A percentile compares a stretch with the other conserved stretches of the same genome.
These are phyloP conservation scores for Mus caroli DNA, from an alignment of 2,797 vertebrate species.

Conservation along the genomic window DNA sequence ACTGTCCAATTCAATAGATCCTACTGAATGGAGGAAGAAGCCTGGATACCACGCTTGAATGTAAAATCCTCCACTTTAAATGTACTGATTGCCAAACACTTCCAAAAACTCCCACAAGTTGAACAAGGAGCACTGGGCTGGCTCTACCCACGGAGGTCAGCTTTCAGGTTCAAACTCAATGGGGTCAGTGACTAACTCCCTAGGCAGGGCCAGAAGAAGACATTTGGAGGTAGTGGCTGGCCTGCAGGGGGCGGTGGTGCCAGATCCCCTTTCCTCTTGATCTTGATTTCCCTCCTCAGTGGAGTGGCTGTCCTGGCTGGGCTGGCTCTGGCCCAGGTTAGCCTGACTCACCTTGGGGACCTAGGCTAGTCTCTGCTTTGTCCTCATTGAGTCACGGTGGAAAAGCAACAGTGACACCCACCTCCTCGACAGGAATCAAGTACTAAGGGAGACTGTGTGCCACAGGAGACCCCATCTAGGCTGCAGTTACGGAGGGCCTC, in stretches of 20 bases:
- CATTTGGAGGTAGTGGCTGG: background rate
- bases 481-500: background rate
- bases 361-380: slow-evolving; percentile 28
- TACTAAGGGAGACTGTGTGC: background rate
- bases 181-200: background rate
- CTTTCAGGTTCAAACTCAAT: background rate
- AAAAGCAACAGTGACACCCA: background rate
- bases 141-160: background rate
- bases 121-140: background rate
- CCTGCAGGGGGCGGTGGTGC: background rate
- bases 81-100: background rate
- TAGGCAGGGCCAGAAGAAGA: background rate
- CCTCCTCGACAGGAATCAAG: background rate
- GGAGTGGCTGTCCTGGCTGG: background rate
- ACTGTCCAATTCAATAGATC: background rate
- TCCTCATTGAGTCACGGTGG: slow-evolving; percentile 50
- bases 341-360: slow-evolving; percentile 27
- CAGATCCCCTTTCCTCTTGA: background rate
- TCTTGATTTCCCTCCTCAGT: background rate
- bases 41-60: slow-evolving; percentile 26
- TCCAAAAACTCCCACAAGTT: background rate
- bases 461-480: background rate
- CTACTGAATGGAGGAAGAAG: background rate
- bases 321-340: background rate
- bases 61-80: slow-evolving; percentile 30